Percentiles rank a stretch among this genome's conserved stretches.
Conservation (phyloP, 2,888 invertebrate species). For the Polydrusus cervinus region DNA sequence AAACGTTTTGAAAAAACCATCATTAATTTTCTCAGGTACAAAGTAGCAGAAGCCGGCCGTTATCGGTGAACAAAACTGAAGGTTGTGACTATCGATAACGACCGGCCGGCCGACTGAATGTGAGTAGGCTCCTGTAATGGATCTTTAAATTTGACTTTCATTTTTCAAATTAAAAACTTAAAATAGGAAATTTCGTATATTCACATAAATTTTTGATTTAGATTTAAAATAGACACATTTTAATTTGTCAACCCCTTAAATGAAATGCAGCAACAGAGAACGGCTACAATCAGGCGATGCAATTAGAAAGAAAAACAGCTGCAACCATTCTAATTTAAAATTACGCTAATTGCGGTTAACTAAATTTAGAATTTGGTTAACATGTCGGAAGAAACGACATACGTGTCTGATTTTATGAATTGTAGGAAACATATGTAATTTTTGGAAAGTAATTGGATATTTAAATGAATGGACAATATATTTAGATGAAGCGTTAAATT, state of each 20-base stretch:
- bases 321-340: slow-evolving; percentile 36
- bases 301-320: slow-evolving; percentile 33
- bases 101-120: no score
- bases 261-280: not conserved
- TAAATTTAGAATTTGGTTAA: slow-evolving; percentile 31
- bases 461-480: slow-evolving; percentile 7
- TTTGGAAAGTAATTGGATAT: slow-evolving; percentile 18
- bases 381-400: slow-evolving; percentile 33
- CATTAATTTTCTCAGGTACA: no score
- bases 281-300: slow-evolving; percentile 11
- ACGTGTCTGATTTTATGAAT: slow-evolving; percentile 21
- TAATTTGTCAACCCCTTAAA: not conserved
- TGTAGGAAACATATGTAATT: slow-evolving; percentile 21
- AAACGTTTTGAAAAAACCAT: no score
- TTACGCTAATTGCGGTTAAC: slow-evolving; percentile 29
- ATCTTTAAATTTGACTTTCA: no score
- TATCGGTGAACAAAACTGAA: no score
- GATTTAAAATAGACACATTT: no score
- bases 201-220: no score
- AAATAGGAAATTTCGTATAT: no score
- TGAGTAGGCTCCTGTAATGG: no score
- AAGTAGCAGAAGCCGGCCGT: no score
- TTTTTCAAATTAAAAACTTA: no score
- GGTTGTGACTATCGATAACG: no score
- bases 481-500: not conserved